phyloP scores from a whole-genome alignment of 2,113 vertebrate genomes.

The Ploceus nigricollis region DNA sequence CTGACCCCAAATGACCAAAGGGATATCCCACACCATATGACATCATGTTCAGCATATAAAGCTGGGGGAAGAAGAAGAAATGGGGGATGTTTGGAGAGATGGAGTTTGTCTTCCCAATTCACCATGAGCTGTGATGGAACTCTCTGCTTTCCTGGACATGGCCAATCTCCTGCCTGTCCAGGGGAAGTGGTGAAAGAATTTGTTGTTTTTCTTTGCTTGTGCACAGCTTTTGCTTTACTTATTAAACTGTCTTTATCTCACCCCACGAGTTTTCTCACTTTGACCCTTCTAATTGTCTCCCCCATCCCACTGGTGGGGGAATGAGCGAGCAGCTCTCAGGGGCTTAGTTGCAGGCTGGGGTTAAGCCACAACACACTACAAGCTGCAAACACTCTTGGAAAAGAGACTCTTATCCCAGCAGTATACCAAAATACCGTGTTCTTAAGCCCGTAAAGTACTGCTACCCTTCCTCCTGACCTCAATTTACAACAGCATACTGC shows the following conservation, averaged over 20 bases:
- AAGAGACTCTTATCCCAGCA: background rate
- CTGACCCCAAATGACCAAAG: background rate
- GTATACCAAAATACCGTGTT: background rate
- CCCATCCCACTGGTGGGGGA: background rate
- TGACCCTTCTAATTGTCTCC: background rate
- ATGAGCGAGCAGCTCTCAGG: accelerated
- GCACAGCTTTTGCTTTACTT: background rate
- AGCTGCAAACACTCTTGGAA: background rate
- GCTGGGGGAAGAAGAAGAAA: background rate
- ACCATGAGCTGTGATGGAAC: background rate
- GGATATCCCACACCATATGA: background rate
- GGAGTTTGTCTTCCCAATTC: background rate
- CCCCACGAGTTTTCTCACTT: background rate
- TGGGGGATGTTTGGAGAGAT: background rate
- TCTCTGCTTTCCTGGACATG: background rate
- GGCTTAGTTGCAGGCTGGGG: background rate
- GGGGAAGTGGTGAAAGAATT: background rate
- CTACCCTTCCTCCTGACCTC: background rate
- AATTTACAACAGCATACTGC: background rate
- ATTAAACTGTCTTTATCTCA: background rate
- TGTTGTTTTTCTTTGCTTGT: background rate
- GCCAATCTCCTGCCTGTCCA: background rate
- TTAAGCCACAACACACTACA: background rate
- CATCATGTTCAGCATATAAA: background rate
- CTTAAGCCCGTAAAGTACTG: background rate